Conservation (phyloP, 2,797 vertebrate genomes). For the Tamandua tetradactyla region DNA sequence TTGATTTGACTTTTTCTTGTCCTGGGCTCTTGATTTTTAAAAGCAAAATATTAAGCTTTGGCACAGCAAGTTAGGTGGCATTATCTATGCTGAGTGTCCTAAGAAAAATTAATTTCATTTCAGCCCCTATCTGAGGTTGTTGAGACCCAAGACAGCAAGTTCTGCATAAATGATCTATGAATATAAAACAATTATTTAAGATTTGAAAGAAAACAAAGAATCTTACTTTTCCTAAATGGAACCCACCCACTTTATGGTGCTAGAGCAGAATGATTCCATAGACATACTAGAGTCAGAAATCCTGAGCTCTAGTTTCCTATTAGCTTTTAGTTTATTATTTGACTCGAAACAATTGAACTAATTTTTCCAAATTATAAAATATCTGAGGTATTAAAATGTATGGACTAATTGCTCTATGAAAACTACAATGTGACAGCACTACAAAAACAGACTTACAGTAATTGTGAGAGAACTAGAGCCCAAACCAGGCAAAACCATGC, state of each 20-base stretch:
- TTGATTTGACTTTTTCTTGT: background rate
- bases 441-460: background rate
- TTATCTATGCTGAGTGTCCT: background rate
- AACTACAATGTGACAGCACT: background rate
- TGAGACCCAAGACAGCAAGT: background rate
- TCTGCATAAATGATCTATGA: background rate
- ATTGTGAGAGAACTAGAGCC: background rate
- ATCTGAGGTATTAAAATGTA: slow-evolving; percentile 20
- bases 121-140: background rate
- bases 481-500: background rate
- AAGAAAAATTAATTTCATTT: slow-evolving; percentile 35
- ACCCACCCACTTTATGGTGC: background rate
- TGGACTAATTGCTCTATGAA: background rate
- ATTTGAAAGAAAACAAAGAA: slow-evolving; percentile 8
- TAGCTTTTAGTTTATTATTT: slow-evolving; percentile 27
- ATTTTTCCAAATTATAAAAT: background rate
- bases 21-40: slow-evolving; percentile 28
- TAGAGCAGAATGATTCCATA: slow-evolving; percentile 7
- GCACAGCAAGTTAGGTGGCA: background rate
- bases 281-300: background rate
- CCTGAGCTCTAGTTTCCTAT: background rate
- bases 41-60: background rate
- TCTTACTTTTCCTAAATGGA: background rate
- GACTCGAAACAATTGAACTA: background rate
- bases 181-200: slow-evolving; percentile 8